Base-by-base conservation (phyloP, 1,140 invertebrate genomes). In the Zaprionus kolodkinae region DNA sequence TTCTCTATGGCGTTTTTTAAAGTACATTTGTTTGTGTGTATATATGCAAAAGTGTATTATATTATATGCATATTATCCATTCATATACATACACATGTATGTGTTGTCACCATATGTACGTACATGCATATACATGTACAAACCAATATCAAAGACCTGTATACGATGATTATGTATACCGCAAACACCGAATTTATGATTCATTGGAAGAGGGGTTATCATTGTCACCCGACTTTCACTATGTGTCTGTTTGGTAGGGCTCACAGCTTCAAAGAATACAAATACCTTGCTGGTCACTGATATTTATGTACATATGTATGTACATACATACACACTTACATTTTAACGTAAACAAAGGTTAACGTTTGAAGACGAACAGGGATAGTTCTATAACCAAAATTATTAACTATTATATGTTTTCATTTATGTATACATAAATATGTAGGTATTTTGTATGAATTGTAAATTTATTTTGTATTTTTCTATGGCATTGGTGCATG, bases 401-500 rank as follows among this genome's bases (percentile, higher is more conserved):
- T 17, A 45, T 45, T 15, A 45, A 45, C 40, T 15, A 45, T 15
- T 45, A 43, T n/a, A 43, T 50, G 17, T 12, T 21, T 25, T 25
- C 11, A 50, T 50, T 25, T 50, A 17, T 4, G 52, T 63, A 57
- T 63, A 62, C 36, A 55, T 72, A 50, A 67, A 61, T 66, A 30
- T 69, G 67, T 27, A 15, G n/a, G 59, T 13, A 60, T 35, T 35
- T 9, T 35, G 33, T 35, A 35, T 35, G 33, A 65, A 62, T 43
- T 48, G 60, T 60, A 48, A 35, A 35, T 76, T 67, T 60, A 76
- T 69, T 64, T 55, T 63, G 50, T 81, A 71, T 70, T 61, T 85
- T 62, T 71, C 73, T 83, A 85, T 72, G 74, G 80, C 81, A 83
- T 79, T 80, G 80, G 80, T 81, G 80, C 81, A 54, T 74, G 54